These are phyloP conservation scores for Prunella fulvescens DNA, from an alignment of 2,113 vertebrate species.

Conservation along the genomic window DNA sequence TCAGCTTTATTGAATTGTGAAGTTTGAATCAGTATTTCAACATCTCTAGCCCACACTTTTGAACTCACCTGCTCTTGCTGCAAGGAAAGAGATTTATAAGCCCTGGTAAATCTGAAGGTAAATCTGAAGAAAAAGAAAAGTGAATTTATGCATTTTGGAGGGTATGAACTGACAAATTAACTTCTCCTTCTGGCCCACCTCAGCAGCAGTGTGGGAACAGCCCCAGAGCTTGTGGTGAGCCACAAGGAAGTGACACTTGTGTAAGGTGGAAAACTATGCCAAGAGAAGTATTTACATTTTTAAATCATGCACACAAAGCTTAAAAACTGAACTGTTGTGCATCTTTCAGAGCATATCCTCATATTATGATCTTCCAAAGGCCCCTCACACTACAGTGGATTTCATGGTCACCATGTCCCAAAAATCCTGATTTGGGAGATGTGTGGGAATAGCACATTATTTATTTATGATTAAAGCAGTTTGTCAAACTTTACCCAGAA, in stretches of 20 bases:
- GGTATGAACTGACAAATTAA: background rate
- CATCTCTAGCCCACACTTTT: background rate
- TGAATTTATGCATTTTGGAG: background rate
- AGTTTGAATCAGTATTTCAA: background rate
- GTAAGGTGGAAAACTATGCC: background rate
- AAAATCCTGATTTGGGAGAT: background rate
- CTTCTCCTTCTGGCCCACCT: background rate
- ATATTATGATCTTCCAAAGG: background rate
- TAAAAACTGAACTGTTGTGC: background rate
- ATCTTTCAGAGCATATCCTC: background rate
- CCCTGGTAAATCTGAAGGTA: background rate
- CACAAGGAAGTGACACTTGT: background rate
- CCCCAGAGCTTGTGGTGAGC: background rate
- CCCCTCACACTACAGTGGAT: background rate
- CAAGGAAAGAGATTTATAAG: background rate
- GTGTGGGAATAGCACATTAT: background rate
- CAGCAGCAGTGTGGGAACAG: background rate
- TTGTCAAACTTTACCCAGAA: background rate
- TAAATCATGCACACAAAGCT: background rate
- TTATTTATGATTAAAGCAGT: background rate
- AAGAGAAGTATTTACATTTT: background rate
- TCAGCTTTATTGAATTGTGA: background rate
- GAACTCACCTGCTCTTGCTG: background rate
- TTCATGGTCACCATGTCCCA: fast-evolving
- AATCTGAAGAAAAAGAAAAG: background rate